phyloP scores from a whole-genome alignment of 2,888 invertebrate genomes.

The Lagria hirta region DNA sequence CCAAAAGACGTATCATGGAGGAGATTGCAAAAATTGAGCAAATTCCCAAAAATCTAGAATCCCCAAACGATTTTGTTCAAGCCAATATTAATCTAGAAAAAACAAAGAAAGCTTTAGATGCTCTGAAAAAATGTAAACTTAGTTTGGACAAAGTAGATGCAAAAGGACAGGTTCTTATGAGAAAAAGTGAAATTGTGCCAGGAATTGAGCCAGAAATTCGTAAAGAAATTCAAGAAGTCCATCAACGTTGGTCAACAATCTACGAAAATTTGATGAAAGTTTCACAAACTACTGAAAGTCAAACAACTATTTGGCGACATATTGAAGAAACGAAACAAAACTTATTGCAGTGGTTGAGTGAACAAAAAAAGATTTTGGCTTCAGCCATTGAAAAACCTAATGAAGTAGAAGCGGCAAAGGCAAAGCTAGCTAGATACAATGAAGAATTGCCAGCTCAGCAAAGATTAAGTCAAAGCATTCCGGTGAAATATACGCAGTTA shows the following conservation, averaged over 20 bases:
- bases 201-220: slow-evolving; percentile 64
- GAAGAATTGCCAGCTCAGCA: slow-evolving; percentile 81
- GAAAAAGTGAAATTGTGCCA: slow-evolving; percentile 69
- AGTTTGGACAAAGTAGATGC: slow-evolving; percentile 76
- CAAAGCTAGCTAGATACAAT: slow-evolving; percentile 78
- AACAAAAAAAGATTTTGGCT: slow-evolving; percentile 75
- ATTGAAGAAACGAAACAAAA: slow-evolving; percentile 85
- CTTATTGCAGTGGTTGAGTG: slow-evolving; percentile 78
- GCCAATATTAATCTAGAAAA: slow-evolving; percentile 72
- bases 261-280: slow-evolving; percentile 72
- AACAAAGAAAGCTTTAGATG: slow-evolving; percentile 73
- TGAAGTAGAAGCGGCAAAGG: slow-evolving; percentile 79
- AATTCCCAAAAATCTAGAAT: slow-evolving; percentile 63
- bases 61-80: slow-evolving; percentile 73
- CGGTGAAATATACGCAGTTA: slow-evolving; percentile 78
- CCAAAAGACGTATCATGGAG: slow-evolving; percentile 68
- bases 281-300: slow-evolving; percentile 81
- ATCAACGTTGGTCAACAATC: slow-evolving; percentile 69
- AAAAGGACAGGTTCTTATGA: slow-evolving; percentile 70
- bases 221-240: slow-evolving; percentile 63
- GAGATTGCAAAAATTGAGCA: slow-evolving; percentile 72
- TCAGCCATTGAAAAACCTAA: slow-evolving; percentile 74
- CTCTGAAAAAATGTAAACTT: slow-evolving; percentile 72
- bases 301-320: slow-evolving; percentile 90
- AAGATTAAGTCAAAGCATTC: slow-evolving; percentile 74